Base-by-base conservation (phyloP, 2,888 invertebrate genomes). In the Hermaeophaga mercurialis region DNA sequence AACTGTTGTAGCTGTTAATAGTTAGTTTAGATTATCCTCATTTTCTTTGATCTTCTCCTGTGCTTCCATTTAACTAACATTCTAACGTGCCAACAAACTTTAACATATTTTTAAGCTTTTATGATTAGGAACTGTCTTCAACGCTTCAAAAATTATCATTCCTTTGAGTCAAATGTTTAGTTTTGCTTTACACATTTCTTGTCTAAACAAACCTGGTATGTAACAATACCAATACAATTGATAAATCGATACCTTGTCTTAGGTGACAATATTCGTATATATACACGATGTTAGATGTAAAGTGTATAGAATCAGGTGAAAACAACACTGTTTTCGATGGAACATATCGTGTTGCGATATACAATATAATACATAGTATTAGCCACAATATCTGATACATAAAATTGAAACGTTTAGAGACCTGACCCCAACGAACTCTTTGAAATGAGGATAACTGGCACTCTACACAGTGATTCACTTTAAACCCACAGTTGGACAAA, bases 321-420 rank as follows among this genome's bases (percentile, higher is more conserved):
- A 62, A 59, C 58, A 59, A 60, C 59, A 64, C 60, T 54, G 57
- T 56, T 43, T 56, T 36, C 46, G 43, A n/a, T 31, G 38, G 39
- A 46, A 47, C 49, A 54, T 47, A 50, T 59, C 59, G 59, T 59
- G 59, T 56, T 59, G 54, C 50, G 46, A 24, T 60, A 54, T 46
- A 49, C 41, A 57, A 52, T 45, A 48, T 57, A 58, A 61, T 61
- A 56, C 54, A 61, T 61, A 55, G 56, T 50, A 61, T 58, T 61
- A 61, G 43, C 54, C 52, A 57, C 59, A 57, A 46, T 50, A 59
- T 62, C 62, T 59, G 57, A 58, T 62, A 59, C 62, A 59, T 62
- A 62, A 62, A 62, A 62, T 62, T 62, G 62, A 62, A 62, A 59
- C 62, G 62, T 62, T 62, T 58, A 58, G 56, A 59, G 53, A 26